phyloP scores from a whole-genome alignment of 1,140 invertebrate species.

The Apocrypta bakeri region DNA sequence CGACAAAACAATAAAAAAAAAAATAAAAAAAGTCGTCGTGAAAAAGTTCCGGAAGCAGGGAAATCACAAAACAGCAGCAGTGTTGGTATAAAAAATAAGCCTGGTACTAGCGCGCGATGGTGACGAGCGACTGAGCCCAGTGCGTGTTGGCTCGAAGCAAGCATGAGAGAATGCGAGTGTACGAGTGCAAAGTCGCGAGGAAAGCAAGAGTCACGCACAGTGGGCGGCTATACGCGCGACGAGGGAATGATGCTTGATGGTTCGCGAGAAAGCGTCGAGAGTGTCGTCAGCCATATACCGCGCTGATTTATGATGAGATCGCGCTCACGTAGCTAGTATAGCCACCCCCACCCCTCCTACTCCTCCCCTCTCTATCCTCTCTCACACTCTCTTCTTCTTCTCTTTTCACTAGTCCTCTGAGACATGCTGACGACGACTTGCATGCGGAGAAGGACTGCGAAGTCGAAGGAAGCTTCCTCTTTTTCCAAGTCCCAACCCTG shows the following conservation, averaged over 20 bases:
- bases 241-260: constrained; percentile 16
- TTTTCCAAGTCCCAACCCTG: background rate
- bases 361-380: too few relatives aligned
- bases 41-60: background rate
- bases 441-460: background rate
- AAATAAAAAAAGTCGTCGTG: background rate
- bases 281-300: constrained; percentile 21
- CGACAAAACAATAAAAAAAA: background rate
- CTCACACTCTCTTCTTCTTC: too few relatives aligned
- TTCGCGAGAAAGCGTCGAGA: constrained; percentile 1
- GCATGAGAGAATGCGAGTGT: background rate
- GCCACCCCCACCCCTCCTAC: too few relatives aligned
- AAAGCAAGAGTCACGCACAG: constrained; percentile 20
- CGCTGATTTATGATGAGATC: constrained; percentile 25
- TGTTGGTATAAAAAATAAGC: background rate
- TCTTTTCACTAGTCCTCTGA: background rate
- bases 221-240: background rate
- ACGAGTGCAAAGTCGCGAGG: background rate
- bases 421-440: background rate
- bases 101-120: too few relatives aligned
- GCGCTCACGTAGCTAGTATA: background rate
- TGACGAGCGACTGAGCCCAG: background rate
- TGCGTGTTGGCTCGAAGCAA: background rate
- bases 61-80: background rate
- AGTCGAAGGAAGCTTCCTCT: background rate